Base-by-base conservation (phyloP, 2,888 invertebrate species). In the Polia nebulosa region DNA sequence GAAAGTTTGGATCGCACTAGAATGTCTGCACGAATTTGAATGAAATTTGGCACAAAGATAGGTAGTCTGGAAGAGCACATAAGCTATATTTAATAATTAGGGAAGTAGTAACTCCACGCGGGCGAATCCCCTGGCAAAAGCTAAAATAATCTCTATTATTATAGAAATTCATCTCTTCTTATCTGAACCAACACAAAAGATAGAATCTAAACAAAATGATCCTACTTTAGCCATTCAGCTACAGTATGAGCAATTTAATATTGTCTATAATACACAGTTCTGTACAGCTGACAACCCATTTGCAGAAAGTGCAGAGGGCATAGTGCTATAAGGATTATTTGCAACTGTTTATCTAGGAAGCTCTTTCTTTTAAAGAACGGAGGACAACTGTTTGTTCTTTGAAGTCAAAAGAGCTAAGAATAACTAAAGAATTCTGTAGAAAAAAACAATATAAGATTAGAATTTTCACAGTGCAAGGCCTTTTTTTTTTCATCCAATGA, bases 181-280 rank as follows among this genome's bases (percentile, higher is more conserved):
- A 11, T n/a, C 9, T 5, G 15, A 63, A 44, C 17, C 2, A 34
- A 15, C 15, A 47, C n/a, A 41, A 47, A 53, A 58, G 4, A 22
- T 13, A 1, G 0, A n/a, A 39, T 45, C 49, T 29, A 11, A 45
- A 61, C 51, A 39, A 72, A 65, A 69, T 52, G 20, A 75, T 58
- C 8, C 45, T 44, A 57, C 55, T 68, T 59, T 15, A 74, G 1
- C 44, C 32, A 51, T 70, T 57, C 61, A 58, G 47, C 44, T 68
- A 20, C 64, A 41, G 17, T 29, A 72, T 52, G 78, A 80, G 72
- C 82, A 85, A 80, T 84, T 81, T 85, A 85, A 86, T 85, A 81
- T 78, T 34, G 75, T 79, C 74, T 72, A 75, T 80, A 72, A 82
- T 75, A 85, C 70, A 61, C 70, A 69, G 69, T 76, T 64, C 59